Evolutionary conservation across 2,113 vertebrate genomes (phyloP).

Genomic region (Poeciliopsis occidentalis): DNA sequence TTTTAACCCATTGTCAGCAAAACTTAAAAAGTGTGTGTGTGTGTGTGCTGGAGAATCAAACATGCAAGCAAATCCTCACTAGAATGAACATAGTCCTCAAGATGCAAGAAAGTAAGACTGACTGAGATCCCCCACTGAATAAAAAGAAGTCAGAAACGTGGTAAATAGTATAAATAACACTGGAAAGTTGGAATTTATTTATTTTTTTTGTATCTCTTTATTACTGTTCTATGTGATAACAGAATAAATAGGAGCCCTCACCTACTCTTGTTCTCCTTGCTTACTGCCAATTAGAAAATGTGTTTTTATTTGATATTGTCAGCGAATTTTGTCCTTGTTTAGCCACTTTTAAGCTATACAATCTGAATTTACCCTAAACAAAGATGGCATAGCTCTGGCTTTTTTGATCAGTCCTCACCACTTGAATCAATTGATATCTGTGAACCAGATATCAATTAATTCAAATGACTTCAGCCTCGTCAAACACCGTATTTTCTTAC

Average conservation of each 20-base stretch:
- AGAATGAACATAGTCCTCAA: slow-evolving; percentile 61
- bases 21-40: too few relatives aligned
- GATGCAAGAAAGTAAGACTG: slow-evolving; percentile 17
- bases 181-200: too few relatives aligned
- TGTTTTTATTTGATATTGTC: background rate
- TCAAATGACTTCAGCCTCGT: background rate
- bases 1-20: too few relatives aligned
- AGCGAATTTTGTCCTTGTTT: background rate
- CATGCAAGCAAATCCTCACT: slow-evolving; percentile 51
- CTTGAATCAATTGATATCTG: background rate
- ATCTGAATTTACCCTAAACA: background rate
- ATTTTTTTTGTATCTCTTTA: too few relatives aligned
- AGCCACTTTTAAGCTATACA: background rate
- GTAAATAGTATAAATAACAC: background rate
- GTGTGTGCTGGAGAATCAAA: slow-evolving; percentile 28
- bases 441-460: background rate
- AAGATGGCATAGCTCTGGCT: too few relatives aligned
- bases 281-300: background rate
- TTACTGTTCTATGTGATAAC: background rate
- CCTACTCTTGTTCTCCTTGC: too few relatives aligned
- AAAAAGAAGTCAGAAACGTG: background rate
- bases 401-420: too few relatives aligned
- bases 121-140: background rate
- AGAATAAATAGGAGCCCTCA: background rate
- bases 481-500: background rate